A percentile compares a stretch with the other conserved stretches of the same genome.
Evolutionary conservation across 1,140 invertebrate species (phyloP).

Genomic region (Probaryconus sp.): DNA sequence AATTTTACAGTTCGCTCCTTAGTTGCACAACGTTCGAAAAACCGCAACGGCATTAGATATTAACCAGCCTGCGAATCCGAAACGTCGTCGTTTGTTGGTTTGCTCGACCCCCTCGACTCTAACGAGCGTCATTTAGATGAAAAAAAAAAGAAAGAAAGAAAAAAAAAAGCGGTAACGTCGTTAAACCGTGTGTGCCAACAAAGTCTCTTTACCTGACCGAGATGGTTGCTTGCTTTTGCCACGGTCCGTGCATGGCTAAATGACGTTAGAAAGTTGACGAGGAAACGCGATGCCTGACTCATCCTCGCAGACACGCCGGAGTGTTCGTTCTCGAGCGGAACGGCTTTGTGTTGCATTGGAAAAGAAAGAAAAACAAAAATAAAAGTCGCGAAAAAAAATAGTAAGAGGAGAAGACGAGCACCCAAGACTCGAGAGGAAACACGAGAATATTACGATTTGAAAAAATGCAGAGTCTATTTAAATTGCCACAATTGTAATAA

Average conservation of each 20-base stretch:
- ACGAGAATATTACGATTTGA: too few relatives aligned
- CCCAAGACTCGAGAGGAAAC: too few relatives aligned
- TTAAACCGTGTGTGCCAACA: slow-evolving; percentile 36
- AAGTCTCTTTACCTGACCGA: slow-evolving; percentile 35
- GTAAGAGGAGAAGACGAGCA: not conserved
- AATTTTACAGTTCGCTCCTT: too few relatives aligned
- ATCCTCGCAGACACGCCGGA: slow-evolving; percentile 51
- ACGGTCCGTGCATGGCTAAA: slow-evolving; percentile 62
- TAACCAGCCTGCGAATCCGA: too few relatives aligned
- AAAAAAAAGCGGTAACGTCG: slow-evolving; percentile 33
- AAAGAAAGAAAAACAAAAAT: slow-evolving; percentile 47
- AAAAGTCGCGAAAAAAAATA: slow-evolving; percentile 25
- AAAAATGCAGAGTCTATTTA: too few relatives aligned
- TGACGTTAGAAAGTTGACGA: slow-evolving; percentile 69
- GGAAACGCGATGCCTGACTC: slow-evolving; percentile 65
- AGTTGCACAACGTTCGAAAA: too few relatives aligned
- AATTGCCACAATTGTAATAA: too few relatives aligned
- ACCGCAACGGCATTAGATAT: too few relatives aligned
- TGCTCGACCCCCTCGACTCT: too few relatives aligned
- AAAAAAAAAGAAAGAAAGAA: not conserved
- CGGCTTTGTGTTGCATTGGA: slow-evolving; percentile 54
- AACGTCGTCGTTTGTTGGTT: too few relatives aligned
- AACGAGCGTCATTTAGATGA: too few relatives aligned
- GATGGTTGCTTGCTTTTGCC: slow-evolving; percentile 46
- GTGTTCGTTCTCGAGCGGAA: slow-evolving; percentile 62